Base-by-base conservation (phyloP, 2,888 invertebrate species). In the Acanthococcus lagerstroemiae region DNA sequence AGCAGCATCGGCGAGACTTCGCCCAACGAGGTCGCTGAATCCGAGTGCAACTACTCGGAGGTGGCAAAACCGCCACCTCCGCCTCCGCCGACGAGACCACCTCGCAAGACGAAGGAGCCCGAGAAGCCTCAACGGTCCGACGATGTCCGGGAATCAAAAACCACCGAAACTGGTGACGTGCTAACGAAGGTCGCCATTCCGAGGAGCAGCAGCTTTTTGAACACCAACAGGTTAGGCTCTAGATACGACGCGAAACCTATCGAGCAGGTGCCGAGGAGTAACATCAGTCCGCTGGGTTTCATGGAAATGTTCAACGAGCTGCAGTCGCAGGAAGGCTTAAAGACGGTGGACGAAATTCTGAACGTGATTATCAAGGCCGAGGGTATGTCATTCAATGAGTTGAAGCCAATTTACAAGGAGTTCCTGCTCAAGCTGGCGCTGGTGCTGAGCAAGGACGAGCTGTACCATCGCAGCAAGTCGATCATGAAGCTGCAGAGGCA, bases 331-430 rank as follows among this genome's bases (percentile, higher is more conserved):
- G 91, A 91, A 78, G 90, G 90, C 73, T 81, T 91, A 60, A 88
- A 89, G 74, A 90, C 88, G 66, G 84, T 91, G 78, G 91, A 92
- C 74, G 90, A 90, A 73, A 90, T 90, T 72, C 80, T 93, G 57
- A 88, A 86, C 73, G 88, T 88, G 73, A 92, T 93, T 74, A 90
- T 93, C 72, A 89, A 91, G 76, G 86, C 90, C 37, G 90, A 92
- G 75, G 92, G 92, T 68, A 92, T 92, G 91, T 90, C 90, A 65
- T 92, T 91, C 76, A 92, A 92, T 78, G 91, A 92, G 74, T 80
- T 93, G 68, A 91, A 91, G 76, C 92, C 92, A 50, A 87, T 92
- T 69, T 92, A 93, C 75, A 90, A 92, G 76, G 92, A 92, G 77
- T 90, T 93, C 74, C 79, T 93, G 55, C 77, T 92, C 44, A 92